Evolutionary conservation across 2,888 invertebrate species (phyloP), one percentile per base, ranked within the genome.

Genomic region (Andrena camellia): DNA sequence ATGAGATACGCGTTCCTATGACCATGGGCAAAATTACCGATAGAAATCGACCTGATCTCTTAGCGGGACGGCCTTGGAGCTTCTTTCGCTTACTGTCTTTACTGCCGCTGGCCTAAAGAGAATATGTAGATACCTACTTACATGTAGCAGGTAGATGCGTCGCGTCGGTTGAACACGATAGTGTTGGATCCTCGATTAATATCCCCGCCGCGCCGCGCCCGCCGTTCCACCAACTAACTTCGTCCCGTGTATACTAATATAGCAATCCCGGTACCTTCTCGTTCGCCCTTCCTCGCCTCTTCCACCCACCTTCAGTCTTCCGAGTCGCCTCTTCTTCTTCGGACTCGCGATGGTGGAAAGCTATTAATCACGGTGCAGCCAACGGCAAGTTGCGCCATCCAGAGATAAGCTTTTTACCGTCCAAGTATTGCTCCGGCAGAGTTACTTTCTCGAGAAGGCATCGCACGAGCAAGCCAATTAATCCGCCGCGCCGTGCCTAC

Each of bases 331-430:
- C 86, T 78, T 79, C 88, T 71, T 73, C 77, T 78, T 33, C 54
- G 70, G 80, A 81, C 81, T 70, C 77, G 79, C 77, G 74, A 72
- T 52, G 82, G 57, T 62, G 78, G 70, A 35, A 75, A 75, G 81
- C 83, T 83, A 88, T 88, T 88, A 88, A 88, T 88, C 88, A 88
- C 73, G 66, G 59, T 20, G 66, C 60, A 78, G 74, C 85, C 79
- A 83, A 59, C 79, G 74, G 80, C 78, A 83, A 86, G 63, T 81
- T 77, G 73, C 85, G 73, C 79, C 78, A 66, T 68, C 68, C 63
- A 66, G 71, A 85, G 88, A 86, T 88, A 88, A 88, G 81, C 64
- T 88, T 86, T 88, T 88, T 86, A 81, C 74, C 73, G 76, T 54
- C 31, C 42, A 66, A 84, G 83, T 78, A 84, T 86, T 75, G 68